phyloP scores from a whole-genome alignment of 2,113 vertebrate species.

The Fulmarus glacialis region DNA sequence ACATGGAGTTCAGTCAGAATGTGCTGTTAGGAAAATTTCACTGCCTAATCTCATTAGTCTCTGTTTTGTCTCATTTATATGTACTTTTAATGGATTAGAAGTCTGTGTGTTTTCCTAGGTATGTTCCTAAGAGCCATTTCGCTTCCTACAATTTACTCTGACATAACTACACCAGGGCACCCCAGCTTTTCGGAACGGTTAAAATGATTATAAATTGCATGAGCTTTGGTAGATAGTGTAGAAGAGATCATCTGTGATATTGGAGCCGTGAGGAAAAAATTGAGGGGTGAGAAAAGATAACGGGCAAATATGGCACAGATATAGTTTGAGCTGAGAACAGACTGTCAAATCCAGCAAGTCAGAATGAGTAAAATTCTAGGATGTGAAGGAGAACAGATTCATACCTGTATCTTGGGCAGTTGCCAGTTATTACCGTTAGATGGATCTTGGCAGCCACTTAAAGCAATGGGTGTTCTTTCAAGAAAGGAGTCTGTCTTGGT shows the following conservation, averaged over 20 bases:
- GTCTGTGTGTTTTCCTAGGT: background rate
- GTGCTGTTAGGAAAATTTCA: background rate
- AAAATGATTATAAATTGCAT: background rate
- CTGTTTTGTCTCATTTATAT: background rate
- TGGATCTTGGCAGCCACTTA: background rate
- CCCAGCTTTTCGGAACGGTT: background rate
- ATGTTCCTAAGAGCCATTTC: background rate
- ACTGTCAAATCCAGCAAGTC: background rate
- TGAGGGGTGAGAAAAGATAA: background rate
- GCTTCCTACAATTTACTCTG: background rate
- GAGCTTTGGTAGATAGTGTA: background rate
- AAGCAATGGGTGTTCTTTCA: background rate
- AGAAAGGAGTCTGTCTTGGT: no score
- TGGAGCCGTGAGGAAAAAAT: background rate
- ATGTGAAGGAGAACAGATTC: background rate
- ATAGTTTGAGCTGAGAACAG: background rate
- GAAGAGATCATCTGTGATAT: background rate
- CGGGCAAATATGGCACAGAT: background rate
- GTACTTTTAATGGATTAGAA: background rate
- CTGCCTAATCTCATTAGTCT: background rate
- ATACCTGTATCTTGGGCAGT: background rate
- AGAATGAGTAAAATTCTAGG: background rate
- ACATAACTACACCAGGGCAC: background rate
- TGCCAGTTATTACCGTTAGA: background rate
- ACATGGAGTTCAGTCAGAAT: background rate